phyloP scores from a whole-genome alignment of 2,113 vertebrate genomes.

The Azemiops feae region DNA sequence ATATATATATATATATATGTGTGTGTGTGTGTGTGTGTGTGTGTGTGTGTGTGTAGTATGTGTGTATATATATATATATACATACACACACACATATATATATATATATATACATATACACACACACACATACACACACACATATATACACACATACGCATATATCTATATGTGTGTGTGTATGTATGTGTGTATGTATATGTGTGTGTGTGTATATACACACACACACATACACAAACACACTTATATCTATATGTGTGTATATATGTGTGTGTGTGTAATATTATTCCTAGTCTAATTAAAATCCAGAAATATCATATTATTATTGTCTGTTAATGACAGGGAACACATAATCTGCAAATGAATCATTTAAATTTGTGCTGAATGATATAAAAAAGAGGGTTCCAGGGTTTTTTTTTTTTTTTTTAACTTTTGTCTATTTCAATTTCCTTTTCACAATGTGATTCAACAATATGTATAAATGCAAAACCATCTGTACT shows the following conservation, averaged over 20 bases:
- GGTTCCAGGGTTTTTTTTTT: conserved; percentile 12
- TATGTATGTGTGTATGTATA: neutral
- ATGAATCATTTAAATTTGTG: conserved; percentile 73
- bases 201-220: neutral
- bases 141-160: no score
- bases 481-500: conserved; percentile 57
- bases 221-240: neutral
- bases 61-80: no score
- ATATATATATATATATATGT: no score
- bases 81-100: no score
- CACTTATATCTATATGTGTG: neutral
- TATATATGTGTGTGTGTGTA: no score
- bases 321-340: conserved; percentile 49
- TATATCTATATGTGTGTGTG: no score
- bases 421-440: conserved; percentile 64
- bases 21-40: no score
- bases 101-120: no score
- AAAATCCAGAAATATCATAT: conserved; percentile 55
- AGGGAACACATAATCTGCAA: conserved; percentile 45
- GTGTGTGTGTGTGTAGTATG: no score
- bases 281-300: conserved; percentile 44
- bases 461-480: conserved; percentile 44
- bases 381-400: conserved; percentile 50
- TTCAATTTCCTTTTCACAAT: conserved; percentile 58
- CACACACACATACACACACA: no score